Evolutionary conservation across 1,140 invertebrate genomes (phyloP).

Genomic region (Drosophila pallidifrons): DNA sequence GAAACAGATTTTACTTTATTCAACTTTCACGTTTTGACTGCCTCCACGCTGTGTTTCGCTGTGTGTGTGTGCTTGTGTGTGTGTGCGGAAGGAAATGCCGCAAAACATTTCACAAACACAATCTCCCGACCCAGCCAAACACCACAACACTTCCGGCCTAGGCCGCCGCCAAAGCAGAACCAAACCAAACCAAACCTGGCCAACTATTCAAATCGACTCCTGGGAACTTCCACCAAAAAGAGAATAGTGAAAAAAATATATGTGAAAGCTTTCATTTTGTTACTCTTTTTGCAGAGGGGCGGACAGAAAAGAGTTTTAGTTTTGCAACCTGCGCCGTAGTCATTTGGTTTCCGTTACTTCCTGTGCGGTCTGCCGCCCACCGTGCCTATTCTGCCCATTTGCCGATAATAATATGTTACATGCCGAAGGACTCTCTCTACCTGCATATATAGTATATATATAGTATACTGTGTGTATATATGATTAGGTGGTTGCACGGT

Average conservation of each 20-base stretch:
- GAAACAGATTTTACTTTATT: constrained; percentile 83
- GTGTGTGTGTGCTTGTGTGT: constrained; percentile 20
- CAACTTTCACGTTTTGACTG: constrained; percentile 59
- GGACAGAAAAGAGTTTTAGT: constrained; percentile 28
- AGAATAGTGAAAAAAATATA: constrained; percentile 10
- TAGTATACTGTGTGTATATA: constrained; percentile 5
- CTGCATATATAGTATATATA: background rate
- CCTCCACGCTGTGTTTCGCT: constrained; percentile 3
- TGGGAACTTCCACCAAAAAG: constrained; percentile 21
- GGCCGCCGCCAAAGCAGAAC: constrained; percentile 36
- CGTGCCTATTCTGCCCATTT: constrained; percentile 51
- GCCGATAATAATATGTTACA: constrained; percentile 79
- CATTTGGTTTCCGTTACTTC: constrained; percentile 75
- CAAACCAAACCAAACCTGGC: constrained; percentile 34
- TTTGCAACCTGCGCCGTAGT: constrained; percentile 62
- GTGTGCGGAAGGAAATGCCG: constrained; percentile 76
- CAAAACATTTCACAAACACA: constrained; percentile 76
- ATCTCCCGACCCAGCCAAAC: constrained; percentile 16
- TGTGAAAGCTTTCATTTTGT: constrained; percentile 57
- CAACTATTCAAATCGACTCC: constrained; percentile 73
- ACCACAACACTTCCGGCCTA: constrained; percentile 61
- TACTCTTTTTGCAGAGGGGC: constrained; percentile 17
- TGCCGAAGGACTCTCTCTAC: constrained; percentile 21
- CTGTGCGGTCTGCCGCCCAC: constrained; percentile 52
- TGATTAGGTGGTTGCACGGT: constrained; percentile 44